Percentiles rank a stretch among this genome's conserved stretches.
Conservation (phyloP, 2,113 vertebrate species). For the Poecile atricapillus region DNA sequence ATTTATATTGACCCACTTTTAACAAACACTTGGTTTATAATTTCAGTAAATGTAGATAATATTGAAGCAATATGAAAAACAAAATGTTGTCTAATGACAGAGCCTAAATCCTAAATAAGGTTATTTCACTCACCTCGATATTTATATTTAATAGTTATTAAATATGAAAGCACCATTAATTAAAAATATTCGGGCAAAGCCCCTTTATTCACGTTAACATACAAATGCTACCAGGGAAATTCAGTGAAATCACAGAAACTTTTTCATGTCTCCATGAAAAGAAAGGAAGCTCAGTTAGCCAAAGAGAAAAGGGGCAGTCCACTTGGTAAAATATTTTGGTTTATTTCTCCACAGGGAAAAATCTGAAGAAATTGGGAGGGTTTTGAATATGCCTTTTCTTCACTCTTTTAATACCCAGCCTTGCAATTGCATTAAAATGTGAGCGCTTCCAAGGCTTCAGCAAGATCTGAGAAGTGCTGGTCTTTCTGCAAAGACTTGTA, state of each 20-base stretch:
- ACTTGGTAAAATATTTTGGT: not conserved
- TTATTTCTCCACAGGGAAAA: not conserved
- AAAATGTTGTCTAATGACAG: not conserved
- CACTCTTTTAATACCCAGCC: not conserved
- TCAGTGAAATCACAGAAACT: not conserved
- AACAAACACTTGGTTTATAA: not conserved
- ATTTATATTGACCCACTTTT: not conserved
- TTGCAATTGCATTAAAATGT: not conserved
- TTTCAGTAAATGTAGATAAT: not conserved
- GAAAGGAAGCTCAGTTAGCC: not conserved
- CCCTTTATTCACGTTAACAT: not conserved
- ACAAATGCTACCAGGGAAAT: not conserved
- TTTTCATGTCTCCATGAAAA: not conserved
- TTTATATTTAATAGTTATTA: not conserved
- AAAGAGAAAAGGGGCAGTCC: not conserved
- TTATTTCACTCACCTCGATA: not conserved
- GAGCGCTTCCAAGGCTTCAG: not conserved
- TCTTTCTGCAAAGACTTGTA: not conserved
- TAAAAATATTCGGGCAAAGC: not conserved
- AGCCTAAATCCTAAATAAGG: not conserved
- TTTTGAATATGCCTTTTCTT: not conserved
- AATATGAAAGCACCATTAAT: not conserved
- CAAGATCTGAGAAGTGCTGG: not conserved
- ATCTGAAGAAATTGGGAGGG: not conserved
- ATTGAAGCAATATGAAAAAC: not conserved